Evolutionary conservation across 2,888 invertebrate genomes (phyloP).

Genomic region (Athripsodes cinereus): DNA sequence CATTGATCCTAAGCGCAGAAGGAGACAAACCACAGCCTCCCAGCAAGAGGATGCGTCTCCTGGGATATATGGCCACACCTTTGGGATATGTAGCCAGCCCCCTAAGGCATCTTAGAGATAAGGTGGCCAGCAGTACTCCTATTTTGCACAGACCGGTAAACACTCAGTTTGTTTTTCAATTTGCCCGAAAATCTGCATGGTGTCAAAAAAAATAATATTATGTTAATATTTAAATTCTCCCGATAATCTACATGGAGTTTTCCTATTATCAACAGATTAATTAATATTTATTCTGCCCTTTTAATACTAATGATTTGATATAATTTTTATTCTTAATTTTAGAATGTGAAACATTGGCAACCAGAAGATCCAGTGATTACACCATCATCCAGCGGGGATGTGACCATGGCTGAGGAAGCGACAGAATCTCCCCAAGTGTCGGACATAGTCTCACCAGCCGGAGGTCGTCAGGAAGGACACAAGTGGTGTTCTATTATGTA

Average conservation of each 20-base stretch:
- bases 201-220: too few species aligned
- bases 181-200: too few species aligned
- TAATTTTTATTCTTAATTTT: neutral
- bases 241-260: too few species aligned
- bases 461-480: slow-evolving; percentile 15
- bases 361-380: slow-evolving; percentile 6
- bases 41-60: slow-evolving; percentile 37
- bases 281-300: too few species aligned
- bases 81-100: slow-evolving; percentile 34
- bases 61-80: slow-evolving; percentile 35
- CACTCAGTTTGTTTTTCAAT: neutral
- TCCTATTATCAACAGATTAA: too few species aligned
- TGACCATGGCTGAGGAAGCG: slow-evolving; percentile 9
- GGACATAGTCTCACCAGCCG: slow-evolving; percentile 12
- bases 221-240: too few species aligned
- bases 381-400: slow-evolving; percentile 1
- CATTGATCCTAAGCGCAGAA: slow-evolving; percentile 8
- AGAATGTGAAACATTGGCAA: neutral
- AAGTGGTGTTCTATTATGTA: slow-evolving; percentile 27
- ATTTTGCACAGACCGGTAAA: slow-evolving; percentile 27
- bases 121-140: slow-evolving; percentile 28
- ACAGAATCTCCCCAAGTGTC: slow-evolving; percentile 10
- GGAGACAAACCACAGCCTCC: slow-evolving; percentile 24
- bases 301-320: too few species aligned
- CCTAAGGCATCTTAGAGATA: slow-evolving; percentile 24